Conservation (phyloP, 2,113 vertebrate species). For the Pampusana beccarii region DNA sequence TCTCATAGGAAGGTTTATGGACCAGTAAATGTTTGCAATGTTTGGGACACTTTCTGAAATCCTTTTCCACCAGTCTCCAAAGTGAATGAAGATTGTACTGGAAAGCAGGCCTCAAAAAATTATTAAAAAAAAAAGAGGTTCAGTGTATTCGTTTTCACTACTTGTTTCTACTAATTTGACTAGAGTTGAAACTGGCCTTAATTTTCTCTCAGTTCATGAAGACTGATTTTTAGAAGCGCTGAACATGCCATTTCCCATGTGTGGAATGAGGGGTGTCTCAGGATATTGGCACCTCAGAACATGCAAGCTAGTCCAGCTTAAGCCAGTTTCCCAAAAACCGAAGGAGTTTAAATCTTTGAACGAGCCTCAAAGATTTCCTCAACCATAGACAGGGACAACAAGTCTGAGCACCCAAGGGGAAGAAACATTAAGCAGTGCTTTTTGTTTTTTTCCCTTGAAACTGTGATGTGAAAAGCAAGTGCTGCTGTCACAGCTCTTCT, state of each 20-base stretch:
- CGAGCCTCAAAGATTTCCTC: background rate
- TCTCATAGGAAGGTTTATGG: background rate
- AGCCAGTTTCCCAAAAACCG: background rate
- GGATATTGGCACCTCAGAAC: background rate
- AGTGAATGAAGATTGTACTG: background rate
- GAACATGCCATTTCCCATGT: background rate
- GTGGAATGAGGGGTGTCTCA: rapidly evolving
- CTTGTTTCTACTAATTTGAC: background rate
- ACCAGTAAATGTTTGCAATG: background rate
- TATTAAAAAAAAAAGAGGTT: rapidly evolving
- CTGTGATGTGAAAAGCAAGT: background rate
- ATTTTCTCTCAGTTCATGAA: background rate
- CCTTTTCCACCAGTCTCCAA: background rate
- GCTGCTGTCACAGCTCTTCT: background rate
- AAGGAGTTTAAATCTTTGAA: background rate
- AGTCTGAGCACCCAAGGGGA: background rate
- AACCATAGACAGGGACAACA: background rate
- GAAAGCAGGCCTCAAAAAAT: background rate
- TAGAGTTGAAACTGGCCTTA: background rate
- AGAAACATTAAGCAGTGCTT: background rate
- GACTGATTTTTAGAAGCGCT: background rate
- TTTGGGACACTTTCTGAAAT: background rate
- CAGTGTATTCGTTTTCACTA: background rate
- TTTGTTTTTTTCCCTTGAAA: background rate
- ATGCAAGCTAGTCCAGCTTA: background rate